Base-by-base conservation (phyloP, 2,797 vertebrate genomes). In the Enteromius fasciolatus region DNA sequence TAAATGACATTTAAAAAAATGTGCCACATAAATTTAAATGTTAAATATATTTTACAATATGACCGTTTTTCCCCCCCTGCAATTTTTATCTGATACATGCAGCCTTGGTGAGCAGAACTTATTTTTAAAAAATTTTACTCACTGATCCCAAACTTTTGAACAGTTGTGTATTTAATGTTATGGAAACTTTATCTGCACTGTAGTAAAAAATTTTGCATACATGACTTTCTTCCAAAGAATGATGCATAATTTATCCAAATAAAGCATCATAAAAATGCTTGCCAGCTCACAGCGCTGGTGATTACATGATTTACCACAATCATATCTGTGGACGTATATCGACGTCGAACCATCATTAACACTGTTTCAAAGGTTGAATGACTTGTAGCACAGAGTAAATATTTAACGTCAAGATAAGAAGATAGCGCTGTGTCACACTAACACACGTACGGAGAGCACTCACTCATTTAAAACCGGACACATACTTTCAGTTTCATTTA, bases 281-380 rank as follows among this genome's bases (percentile, higher is more conserved):
- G 28, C 48, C 31, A 52, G n/a, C 31, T 50, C 44, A 25, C 28
- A 48, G 7, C 0, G 9, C n/a, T 39, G n/a, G 11, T 66, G 61
- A 17, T 66, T 50, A 50, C 1, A 52, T 23, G 5, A 36, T 36
- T 31, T 5, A 20, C n/a, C 46, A 15, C 18, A 10, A 57, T 52
- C 4, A 17, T 57, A 23, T 76, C 15, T 11, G 33, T 59, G 33
- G 33, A 75, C 9, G 52, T 59, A 18, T 76, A 33, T 52, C 0
- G 1, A 7, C 67, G 31, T 11, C 41, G 44, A 46, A 57, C 48
- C 44, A 61, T 41, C 4, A 28, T 64, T 81, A 48, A 69, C 79
- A 82, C 76, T 23, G 54, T 78, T 59, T 78, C 85, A 80, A 80
- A 73, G 84, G 79, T 82, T 84, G 66, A 87, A 46, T 86, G 72